A percentile compares a stretch with the other conserved stretches of the same genome.
phyloP scores from a whole-genome alignment of 2,797 vertebrate genomes.

The Falco biarmicus region DNA sequence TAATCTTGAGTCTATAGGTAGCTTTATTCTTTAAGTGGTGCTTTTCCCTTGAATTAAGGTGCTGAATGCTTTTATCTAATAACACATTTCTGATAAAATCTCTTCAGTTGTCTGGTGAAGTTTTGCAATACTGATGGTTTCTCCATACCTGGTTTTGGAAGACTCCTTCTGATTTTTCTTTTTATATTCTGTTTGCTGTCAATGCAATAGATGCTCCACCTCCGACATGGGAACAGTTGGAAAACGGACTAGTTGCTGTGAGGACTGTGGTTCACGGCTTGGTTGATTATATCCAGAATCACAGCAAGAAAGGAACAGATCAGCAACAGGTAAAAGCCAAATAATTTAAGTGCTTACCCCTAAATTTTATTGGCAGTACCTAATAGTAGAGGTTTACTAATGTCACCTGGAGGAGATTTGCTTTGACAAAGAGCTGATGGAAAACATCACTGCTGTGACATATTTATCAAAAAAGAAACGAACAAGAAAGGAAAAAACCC shows the following conservation, averaged over 20 bases:
- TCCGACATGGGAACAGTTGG: constrained; percentile 97
- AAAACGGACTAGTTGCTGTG: constrained; percentile 95
- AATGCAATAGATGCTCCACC: constrained; percentile 89
- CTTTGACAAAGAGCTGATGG: not conserved
- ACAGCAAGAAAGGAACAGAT: constrained; percentile 98
- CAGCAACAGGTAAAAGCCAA: constrained; percentile 89
- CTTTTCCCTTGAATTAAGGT: not conserved
- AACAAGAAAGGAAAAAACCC: not conserved
- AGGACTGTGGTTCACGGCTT: constrained; percentile 98
- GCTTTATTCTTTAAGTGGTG: not conserved
- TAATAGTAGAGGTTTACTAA: not conserved
- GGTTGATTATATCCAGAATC: constrained; percentile 99
- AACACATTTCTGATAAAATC: not conserved
- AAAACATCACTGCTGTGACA: not conserved
- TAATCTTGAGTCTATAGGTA: not conserved
- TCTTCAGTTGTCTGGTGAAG: not conserved
- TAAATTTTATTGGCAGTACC: not conserved
- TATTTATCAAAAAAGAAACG: not conserved
- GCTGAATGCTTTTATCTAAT: not conserved
- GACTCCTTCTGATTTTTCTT: not conserved
- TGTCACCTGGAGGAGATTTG: not conserved
- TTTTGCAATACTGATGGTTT: not conserved
- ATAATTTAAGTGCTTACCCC: not conserved
- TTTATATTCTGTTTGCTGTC: not conserved
- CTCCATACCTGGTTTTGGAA: not conserved